phyloP scores from a whole-genome alignment of 2,113 vertebrate species.

The Callocephalon fimbriatum region DNA sequence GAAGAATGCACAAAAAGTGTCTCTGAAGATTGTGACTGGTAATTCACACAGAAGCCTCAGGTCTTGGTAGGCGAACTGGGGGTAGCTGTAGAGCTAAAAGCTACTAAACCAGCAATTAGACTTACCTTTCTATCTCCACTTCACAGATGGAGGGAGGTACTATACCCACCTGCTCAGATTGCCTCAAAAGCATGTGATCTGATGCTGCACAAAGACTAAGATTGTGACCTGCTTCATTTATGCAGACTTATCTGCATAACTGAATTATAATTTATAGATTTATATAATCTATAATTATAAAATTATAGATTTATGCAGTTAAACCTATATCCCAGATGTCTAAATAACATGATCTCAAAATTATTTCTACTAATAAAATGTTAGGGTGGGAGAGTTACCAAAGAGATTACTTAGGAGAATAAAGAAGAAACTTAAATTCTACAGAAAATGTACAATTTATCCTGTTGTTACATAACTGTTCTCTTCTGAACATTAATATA shows the following conservation, averaged over 20 bases:
- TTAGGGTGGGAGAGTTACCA: neutral
- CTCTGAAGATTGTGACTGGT: neutral
- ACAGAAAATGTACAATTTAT: neutral
- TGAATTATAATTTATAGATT: neutral
- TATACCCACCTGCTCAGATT: neutral
- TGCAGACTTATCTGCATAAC: neutral
- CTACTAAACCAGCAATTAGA: neutral
- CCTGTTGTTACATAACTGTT: neutral
- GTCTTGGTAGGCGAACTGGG: neutral
- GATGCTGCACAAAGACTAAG: neutral
- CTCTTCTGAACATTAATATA: neutral
- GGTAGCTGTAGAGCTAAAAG: neutral
- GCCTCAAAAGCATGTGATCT: neutral
- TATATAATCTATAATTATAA: neutral
- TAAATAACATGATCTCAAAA: neutral
- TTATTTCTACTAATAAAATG: neutral
- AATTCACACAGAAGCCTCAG: neutral
- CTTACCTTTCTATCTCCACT: neutral
- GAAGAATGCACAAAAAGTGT: neutral
- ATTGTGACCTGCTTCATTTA: neutral
- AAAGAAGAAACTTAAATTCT: neutral
- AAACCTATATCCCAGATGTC: neutral
- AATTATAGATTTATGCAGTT: neutral
- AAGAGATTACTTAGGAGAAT: neutral
- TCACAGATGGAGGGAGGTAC: neutral